A percentile compares a stretch with the other conserved stretches of the same genome.
phyloP scores from a whole-genome alignment of 1,140 invertebrate species.

The Andricus grossulariae region DNA sequence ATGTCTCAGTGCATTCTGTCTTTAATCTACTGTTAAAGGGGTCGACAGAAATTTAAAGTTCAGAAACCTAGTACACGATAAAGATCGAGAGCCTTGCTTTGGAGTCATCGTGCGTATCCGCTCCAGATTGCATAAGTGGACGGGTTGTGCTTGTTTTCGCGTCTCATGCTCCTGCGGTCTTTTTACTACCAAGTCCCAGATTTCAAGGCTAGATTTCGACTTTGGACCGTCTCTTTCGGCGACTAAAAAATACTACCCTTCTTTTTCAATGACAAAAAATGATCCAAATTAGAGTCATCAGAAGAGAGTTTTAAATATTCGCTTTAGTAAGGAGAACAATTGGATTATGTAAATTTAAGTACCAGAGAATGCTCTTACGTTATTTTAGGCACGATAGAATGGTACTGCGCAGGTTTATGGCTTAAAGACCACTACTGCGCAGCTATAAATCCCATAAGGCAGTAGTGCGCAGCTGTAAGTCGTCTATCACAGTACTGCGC shows the following conservation, averaged over 20 bases:
- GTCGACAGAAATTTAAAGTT: not conserved
- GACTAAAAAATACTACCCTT: not conserved
- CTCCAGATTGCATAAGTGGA: constrained; percentile 9
- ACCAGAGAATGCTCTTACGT: no score
- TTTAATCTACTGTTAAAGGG: not conserved
- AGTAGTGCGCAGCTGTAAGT: no score
- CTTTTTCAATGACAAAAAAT: not conserved
- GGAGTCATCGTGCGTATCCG: not conserved
- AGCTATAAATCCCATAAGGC: no score
- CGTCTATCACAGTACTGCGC: no score
- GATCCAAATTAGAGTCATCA: no score
- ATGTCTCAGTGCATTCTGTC: not conserved
- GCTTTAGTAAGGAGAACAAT: no score
- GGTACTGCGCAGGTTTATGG: no score
- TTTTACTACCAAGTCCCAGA: not conserved
- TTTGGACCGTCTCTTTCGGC: not conserved
- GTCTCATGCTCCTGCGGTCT: not conserved
- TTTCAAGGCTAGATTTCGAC: not conserved
- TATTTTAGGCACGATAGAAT: no score
- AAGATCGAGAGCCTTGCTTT: constrained; percentile 6
- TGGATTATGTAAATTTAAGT: no score
- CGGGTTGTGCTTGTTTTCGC: constrained; percentile 8
- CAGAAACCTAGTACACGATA: constrained; percentile 1
- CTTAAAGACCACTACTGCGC: no score
- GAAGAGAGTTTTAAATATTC: no score